A percentile compares a stretch with the other conserved stretches of the same genome.
Conservation (phyloP, 2,888 invertebrate species). For the Drosophila cyrtoloma region DNA sequence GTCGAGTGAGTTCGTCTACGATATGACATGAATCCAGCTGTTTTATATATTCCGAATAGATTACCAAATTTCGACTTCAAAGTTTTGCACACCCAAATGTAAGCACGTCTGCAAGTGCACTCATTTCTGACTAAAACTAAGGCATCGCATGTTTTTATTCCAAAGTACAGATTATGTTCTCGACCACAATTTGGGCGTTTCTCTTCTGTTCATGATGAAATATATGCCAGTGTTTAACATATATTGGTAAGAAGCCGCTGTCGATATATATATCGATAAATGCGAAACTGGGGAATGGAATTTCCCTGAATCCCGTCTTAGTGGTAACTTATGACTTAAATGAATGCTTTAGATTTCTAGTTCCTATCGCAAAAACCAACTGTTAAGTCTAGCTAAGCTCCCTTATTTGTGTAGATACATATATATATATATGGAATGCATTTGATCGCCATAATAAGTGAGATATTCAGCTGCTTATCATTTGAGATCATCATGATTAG, state of each 20-base stretch:
- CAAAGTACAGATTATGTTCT: too few relatives aligned
- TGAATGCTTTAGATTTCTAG: background rate
- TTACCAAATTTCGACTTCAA: background rate
- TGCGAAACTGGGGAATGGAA: background rate
- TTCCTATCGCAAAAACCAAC: background rate
- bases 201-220: too few relatives aligned
- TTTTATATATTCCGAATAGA: background rate
- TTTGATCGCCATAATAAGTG: background rate
- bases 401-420: too few relatives aligned
- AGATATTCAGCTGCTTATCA: slow-evolving; percentile 16
- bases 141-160: too few relatives aligned
- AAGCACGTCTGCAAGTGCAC: too few relatives aligned
- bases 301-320: background rate
- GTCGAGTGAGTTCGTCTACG: background rate
- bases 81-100: background rate
- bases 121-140: too few relatives aligned
- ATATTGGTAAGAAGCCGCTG: too few relatives aligned
- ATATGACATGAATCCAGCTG: background rate
- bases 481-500: slow-evolving; percentile 25
- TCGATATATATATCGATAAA: background rate
- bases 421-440: background rate
- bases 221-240: too few relatives aligned
- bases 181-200: too few relatives aligned
- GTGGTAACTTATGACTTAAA: background rate
- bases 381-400: too few relatives aligned